Percentiles rank a stretch among this genome's conserved stretches.
phyloP scores from a whole-genome alignment of 1,140 invertebrate genomes.

The Plectus sambesii region DNA sequence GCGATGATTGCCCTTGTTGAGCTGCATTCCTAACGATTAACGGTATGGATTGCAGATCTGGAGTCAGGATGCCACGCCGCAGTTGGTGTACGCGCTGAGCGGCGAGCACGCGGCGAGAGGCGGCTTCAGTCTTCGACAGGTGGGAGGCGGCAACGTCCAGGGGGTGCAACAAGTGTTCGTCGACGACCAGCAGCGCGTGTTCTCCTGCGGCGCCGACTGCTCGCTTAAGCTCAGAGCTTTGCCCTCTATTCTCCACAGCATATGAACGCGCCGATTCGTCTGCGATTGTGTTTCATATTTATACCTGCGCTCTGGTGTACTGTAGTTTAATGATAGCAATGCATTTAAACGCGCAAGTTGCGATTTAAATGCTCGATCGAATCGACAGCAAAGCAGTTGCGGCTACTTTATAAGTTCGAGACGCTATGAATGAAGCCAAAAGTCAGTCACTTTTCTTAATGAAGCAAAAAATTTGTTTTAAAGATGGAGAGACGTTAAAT shows the following conservation, averaged over 20 bases:
- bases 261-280: no score
- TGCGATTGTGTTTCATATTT: no score
- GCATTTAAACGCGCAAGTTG: no score
- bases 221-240: slow-evolving; percentile 90
- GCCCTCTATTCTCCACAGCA: slow-evolving; percentile 48
- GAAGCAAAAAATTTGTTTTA: no score
- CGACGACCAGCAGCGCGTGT: slow-evolving; percentile 70
- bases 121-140: slow-evolving; percentile 43
- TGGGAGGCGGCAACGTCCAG: slow-evolving; percentile 32
- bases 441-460: no score
- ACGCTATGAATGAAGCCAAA: no score
- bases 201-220: slow-evolving; percentile 94
- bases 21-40: slow-evolving; percentile 11
- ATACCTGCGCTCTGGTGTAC: no score
- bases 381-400: no score
- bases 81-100: slow-evolving; percentile 72
- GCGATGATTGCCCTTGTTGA: slow-evolving; percentile 12
- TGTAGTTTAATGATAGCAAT: no score
- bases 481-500: no score
- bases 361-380: no score
- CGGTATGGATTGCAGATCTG: slow-evolving; percentile 86
- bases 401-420: no score
- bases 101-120: slow-evolving; percentile 64
- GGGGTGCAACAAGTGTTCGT: slow-evolving; percentile 88
- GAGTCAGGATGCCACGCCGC: slow-evolving; percentile 65